Evolutionary conservation across 2,797 vertebrate genomes (phyloP), one percentile per base, ranked within the genome.

Genomic region (Ctenochaetus hawaiiensis): DNA sequence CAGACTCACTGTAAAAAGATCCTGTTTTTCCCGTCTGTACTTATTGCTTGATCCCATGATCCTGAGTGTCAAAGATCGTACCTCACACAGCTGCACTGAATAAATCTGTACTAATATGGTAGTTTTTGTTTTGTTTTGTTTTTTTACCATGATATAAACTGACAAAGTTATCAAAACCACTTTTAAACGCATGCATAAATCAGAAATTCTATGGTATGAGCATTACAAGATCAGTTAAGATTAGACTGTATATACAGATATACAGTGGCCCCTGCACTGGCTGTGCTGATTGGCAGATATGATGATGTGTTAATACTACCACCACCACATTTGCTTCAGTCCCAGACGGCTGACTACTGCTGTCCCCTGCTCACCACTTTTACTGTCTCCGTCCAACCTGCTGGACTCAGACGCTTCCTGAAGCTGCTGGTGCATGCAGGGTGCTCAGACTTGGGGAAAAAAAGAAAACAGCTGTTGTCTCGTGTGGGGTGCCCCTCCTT

Each of bases 331-430:
- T 91, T 88, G 88, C 87, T 75, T 53, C 65, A 10, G 8, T 51
- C 60, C 34, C 5, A 17, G 82, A 91, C 91, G 89, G 90, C 91
- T 92, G 92, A 64, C 73, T 57, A 71, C 67, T 53, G 62, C 77
- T 86, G 76, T 64, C 72, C 75, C 26, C 74, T 51, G 44, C 72
- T 56, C 62, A 7, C 14, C 17, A 54, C 43, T 72, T 90, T 79
- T 71, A 76, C 59, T 79, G 44, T 65, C 67, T 58, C 45, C 64
- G 53, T 70, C 74, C 41, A 20, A 78, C 39, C 62, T 17, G 0
- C 75, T 71, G 49, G 49, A 72, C 62, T 74, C 41, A 71, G 63
- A 77, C 48, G 16, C 81, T 73, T 68, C 57, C 51, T 68, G 30
- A 16, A 64, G 26, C 75, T 45, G 53, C 59, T 60, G 59, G 16